These are phyloP conservation scores for Volucella bombylans DNA, from an alignment of 2,888 invertebrate species.

Conservation along the genomic window DNA sequence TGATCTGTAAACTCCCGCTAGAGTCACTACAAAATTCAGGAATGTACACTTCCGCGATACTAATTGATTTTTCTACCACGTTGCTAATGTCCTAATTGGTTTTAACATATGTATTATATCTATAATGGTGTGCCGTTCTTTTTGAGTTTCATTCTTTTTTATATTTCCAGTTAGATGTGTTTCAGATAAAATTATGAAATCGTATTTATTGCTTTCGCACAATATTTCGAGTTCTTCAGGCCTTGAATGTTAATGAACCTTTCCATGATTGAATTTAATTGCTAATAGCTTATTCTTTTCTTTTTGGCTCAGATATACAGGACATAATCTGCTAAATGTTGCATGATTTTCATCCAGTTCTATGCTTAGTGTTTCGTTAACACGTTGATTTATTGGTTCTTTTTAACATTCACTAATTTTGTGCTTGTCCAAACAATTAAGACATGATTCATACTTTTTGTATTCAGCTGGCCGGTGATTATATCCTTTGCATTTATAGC, in stretches of 20 bases:
- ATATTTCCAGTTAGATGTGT: slow-evolving; percentile 21
- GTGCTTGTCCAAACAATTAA: slow-evolving; percentile 41
- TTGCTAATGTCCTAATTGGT: too few species aligned
- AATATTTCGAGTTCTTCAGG: slow-evolving; percentile 19
- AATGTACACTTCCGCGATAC: too few species aligned
- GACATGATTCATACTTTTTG: slow-evolving; percentile 37
- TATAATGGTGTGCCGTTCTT: too few species aligned
- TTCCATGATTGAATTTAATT: too few species aligned
- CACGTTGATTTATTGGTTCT: not conserved
- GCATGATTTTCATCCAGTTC: slow-evolving; percentile 14
- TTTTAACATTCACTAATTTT: slow-evolving; percentile 23
- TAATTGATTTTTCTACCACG: too few species aligned
- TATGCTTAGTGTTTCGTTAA: slow-evolving; percentile 25
- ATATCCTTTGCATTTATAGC: slow-evolving; percentile 33
- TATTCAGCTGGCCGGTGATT: slow-evolving; percentile 10
- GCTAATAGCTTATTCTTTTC: slow-evolving; percentile 32
- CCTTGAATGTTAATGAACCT: slow-evolving; percentile 32
- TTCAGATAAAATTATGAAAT: slow-evolving; percentile 32
- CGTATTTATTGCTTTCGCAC: not conserved
- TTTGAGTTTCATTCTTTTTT: slow-evolving; percentile 12
- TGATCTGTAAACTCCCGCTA: too few species aligned
- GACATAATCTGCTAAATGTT: too few species aligned
- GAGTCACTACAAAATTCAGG: too few species aligned
- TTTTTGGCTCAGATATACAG: slow-evolving; percentile 25
- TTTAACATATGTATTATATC: too few species aligned